Percentiles rank a stretch among this genome's conserved stretches.
These are phyloP conservation scores for Latrodectus geometricus DNA, from an alignment of 1,140 invertebrate genomes.

Conservation along the genomic window DNA sequence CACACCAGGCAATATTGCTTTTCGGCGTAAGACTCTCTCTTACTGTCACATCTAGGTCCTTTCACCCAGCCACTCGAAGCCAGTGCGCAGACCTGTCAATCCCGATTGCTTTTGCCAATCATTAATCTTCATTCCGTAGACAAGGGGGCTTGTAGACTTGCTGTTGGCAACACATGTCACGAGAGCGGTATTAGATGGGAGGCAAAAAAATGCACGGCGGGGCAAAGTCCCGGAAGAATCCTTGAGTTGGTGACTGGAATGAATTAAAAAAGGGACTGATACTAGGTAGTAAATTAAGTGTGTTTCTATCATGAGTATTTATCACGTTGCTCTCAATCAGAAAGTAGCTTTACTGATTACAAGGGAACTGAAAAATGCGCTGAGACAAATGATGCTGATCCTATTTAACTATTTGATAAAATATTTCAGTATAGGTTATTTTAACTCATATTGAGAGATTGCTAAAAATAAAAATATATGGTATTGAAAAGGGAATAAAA, in stretches of 20 bases:
- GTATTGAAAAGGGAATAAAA: too few species aligned
- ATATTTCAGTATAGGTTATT: too few species aligned
- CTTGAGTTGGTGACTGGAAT: too few species aligned
- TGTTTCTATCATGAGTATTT: neutral
- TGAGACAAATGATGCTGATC: too few species aligned
- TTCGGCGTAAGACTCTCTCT: constrained; percentile 4
- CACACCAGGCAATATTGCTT: constrained; percentile 33
- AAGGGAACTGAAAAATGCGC: too few species aligned
- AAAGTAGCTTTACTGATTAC: too few species aligned
- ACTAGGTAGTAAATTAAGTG: constrained; percentile 6
- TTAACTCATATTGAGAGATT: too few species aligned
- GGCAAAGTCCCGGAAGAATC: too few species aligned
- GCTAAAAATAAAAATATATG: too few species aligned
- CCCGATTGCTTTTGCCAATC: constrained; percentile 48
- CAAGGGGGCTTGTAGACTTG: constrained; percentile 4
- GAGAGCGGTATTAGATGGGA: neutral
- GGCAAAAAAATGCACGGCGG: too few species aligned
- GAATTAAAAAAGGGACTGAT: constrained; percentile 3
- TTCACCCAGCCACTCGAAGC: neutral
- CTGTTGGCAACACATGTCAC: constrained; percentile 13
- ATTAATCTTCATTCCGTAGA: constrained; percentile 57
- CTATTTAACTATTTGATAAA: too few species aligned
- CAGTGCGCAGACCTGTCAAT: constrained; percentile 41
- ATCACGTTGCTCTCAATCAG: too few species aligned
- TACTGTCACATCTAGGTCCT: constrained; percentile 31